These are phyloP conservation scores for Zophobas morio DNA, from an alignment of 1,140 invertebrate genomes.

Conservation along the genomic window DNA sequence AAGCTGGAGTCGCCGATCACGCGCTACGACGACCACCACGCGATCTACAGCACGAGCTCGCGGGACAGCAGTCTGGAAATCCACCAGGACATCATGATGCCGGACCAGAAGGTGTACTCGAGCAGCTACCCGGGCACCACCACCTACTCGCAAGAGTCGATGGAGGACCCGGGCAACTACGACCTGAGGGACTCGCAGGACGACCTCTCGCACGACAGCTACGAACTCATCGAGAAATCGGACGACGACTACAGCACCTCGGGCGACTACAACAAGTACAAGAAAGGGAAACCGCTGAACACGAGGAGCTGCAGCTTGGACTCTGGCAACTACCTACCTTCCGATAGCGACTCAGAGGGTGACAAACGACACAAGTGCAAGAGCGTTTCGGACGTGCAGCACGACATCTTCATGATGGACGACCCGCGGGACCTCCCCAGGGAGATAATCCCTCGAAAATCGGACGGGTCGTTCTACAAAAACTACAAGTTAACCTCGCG, in stretches of 20 bases:
- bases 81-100: constrained; percentile 72
- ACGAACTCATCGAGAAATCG: constrained; percentile 85
- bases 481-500: constrained; percentile 76
- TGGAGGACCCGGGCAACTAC: constrained; percentile 72
- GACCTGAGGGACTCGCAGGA: constrained; percentile 83
- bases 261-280: constrained; percentile 60
- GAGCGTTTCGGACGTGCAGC: constrained; percentile 72
- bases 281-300: constrained; percentile 58
- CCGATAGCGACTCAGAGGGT: constrained; percentile 75
- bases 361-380: constrained; percentile 73
- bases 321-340: constrained; percentile 78
- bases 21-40: constrained; percentile 80
- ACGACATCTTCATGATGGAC: constrained; percentile 78
- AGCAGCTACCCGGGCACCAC: constrained; percentile 88
- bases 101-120: constrained; percentile 79
- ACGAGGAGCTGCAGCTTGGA: constrained; percentile 77
- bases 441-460: constrained; percentile 77
- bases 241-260: constrained; percentile 73
- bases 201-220: constrained; percentile 90
- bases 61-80: constrained; percentile 74
- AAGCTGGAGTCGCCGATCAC: constrained; percentile 82
- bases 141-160: constrained; percentile 74
- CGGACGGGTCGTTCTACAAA: constrained; percentile 78
- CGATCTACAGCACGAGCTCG: constrained; percentile 72
- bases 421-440: constrained; percentile 78